Percentiles rank a stretch among this genome's conserved stretches.
phyloP scores from a whole-genome alignment of 2,113 vertebrate genomes.

The Centrocercus urophasianus region DNA sequence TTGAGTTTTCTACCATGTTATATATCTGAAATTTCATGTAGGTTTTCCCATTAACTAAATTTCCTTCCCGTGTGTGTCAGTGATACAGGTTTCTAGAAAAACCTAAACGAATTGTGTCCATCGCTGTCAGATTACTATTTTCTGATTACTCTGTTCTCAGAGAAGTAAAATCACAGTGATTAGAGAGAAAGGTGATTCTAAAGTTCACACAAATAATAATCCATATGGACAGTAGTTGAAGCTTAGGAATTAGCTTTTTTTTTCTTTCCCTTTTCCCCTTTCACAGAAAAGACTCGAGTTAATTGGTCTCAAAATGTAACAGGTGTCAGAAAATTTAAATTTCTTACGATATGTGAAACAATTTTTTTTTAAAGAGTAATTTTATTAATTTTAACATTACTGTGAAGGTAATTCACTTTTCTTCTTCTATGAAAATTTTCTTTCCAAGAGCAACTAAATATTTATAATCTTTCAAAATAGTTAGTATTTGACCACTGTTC shows the following conservation, averaged over 20 bases:
- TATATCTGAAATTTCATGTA: background rate
- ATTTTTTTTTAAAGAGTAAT: background rate
- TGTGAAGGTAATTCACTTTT: background rate
- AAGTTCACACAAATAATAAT: background rate
- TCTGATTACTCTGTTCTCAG: background rate
- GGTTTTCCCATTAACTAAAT: background rate
- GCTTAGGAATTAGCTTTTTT: background rate
- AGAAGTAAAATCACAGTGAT: background rate
- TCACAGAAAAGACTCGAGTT: background rate
- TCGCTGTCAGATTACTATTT: background rate
- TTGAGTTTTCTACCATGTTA: background rate
- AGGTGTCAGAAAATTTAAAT: background rate
- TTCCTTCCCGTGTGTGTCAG: background rate
- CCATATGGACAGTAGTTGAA: background rate
- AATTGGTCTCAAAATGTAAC: background rate
- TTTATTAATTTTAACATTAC: background rate
- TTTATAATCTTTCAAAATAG: background rate
- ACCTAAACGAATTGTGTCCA: background rate
- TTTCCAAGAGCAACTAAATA: background rate
- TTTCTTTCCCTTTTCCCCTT: background rate
- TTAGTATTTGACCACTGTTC: background rate
- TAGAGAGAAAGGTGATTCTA: background rate
- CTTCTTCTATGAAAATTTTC: background rate
- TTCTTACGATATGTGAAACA: background rate
- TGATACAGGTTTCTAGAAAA: background rate